Evolutionary conservation across 2,888 invertebrate species (phyloP).

Genomic region (Chouioia cunea): DNA sequence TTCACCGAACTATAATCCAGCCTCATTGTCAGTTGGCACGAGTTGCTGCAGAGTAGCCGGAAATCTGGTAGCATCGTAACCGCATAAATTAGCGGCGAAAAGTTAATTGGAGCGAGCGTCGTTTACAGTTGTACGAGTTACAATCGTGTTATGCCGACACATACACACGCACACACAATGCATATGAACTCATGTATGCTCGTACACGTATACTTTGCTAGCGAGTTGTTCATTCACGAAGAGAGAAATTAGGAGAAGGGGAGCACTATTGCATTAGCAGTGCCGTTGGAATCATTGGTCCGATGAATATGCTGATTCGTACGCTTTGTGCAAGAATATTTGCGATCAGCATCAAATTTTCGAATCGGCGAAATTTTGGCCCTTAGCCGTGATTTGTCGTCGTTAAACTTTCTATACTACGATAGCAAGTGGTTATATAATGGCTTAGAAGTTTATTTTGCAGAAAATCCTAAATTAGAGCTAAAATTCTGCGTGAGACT

Average conservation of each 20-base stretch:
- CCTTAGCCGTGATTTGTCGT: slow-evolving; percentile 23
- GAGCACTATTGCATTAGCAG: slow-evolving; percentile 46
- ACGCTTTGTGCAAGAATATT: slow-evolving; percentile 56
- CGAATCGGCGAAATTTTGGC: slow-evolving; percentile 24
- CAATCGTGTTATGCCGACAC: slow-evolving; percentile 51
- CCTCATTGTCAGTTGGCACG: slow-evolving; percentile 37
- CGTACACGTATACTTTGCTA: slow-evolving; percentile 7
- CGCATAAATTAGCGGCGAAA: slow-evolving; percentile 67
- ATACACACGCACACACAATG: slow-evolving; percentile 38
- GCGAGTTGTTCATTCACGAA: slow-evolving; percentile 3
- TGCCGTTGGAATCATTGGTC: slow-evolving; percentile 55
- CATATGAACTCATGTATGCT: neutral
- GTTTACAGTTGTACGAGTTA: slow-evolving; percentile 64
- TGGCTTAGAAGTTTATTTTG: slow-evolving; percentile 28
- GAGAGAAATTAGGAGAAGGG: neutral
- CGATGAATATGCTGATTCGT: slow-evolving; percentile 55
- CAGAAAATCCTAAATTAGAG: slow-evolving; percentile 37
- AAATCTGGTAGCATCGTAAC: slow-evolving; percentile 33
- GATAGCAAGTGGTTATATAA: too few relatives aligned
- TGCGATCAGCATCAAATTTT: slow-evolving; percentile 58
- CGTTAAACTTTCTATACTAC: too few relatives aligned
- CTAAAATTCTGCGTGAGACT: slow-evolving; percentile 25
- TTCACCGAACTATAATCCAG: slow-evolving; percentile 36
- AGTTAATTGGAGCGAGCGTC: slow-evolving; percentile 67
- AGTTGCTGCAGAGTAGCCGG: slow-evolving; percentile 24